Base-by-base conservation (phyloP, 1,140 invertebrate species). In the Drosophila carrolli region DNA sequence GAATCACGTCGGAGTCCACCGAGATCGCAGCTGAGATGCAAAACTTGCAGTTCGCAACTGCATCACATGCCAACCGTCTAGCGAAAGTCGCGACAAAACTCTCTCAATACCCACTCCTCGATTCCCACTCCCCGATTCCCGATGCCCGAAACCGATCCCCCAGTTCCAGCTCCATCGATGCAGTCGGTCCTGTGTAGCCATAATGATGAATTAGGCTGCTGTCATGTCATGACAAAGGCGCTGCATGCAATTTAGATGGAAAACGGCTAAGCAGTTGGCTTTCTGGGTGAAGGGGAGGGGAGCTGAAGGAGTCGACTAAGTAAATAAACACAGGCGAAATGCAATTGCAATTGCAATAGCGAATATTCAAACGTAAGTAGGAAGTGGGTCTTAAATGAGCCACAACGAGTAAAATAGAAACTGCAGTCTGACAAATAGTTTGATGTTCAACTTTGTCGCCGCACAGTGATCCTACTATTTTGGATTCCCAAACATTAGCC, bases 191-290 rank as follows among this genome's bases (percentile, higher is more conserved):
- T 72, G 53, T 80, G 77, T 77, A 81, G 66, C 84, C 84, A 89
- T 90, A 90, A 90, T 90, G 88, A 90, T 90, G 88, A 90, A 90
- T 90, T 90, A 90, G 88, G 82, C 82, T 90, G 88, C 88, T 90
- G 88, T 90, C 88, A 91, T 90, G 88, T 90, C 88, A 90, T 90
- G 88, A 90, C 88, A 89, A 84, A 90, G 80, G 83, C 83, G 72
- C 83, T 78, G 88, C 88, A 90, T 90, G 88, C 88, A 62, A 83
- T 81, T 72, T 72, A 58, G 68, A 72, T 72, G 65, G 65, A 66
- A 68, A 68, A 68, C 60, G 65, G 60, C 65, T 37, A 38, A 14
- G 61, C 43, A 41, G 44, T 32, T 40, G 62, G 35, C n/a, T 50
- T 27, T 13, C 2, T 5, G 9, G 38, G 19, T n/a, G 14, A 9